Percentiles rank a stretch among this genome's conserved stretches.
phyloP scores from a whole-genome alignment of 2,113 vertebrate genomes.

The Benitochromis conjunctus region DNA sequence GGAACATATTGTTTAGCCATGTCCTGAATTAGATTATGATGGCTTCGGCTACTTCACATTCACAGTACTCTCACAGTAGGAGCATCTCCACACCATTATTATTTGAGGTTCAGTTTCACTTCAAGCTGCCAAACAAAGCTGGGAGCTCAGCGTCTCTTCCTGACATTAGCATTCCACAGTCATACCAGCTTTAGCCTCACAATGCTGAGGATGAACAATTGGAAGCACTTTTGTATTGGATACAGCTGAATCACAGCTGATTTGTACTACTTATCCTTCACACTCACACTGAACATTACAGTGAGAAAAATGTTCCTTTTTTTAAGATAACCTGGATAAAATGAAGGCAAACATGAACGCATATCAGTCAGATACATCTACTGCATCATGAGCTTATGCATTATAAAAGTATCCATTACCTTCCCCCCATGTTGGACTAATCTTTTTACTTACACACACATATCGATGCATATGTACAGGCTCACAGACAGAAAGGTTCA shows the following conservation, averaged over 20 bases:
- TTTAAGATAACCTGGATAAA: not conserved
- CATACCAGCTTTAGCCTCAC: not conserved
- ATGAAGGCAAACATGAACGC: not conserved
- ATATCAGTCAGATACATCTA: not conserved
- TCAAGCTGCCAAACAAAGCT: conserved; percentile 2
- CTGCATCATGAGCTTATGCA: conserved; percentile 41
- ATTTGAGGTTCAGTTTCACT: not conserved
- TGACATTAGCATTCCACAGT: not conserved
- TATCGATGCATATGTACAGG: not conserved
- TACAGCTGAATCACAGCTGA: not conserved
- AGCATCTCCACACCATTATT: not conserved
- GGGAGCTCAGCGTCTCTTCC: not conserved
- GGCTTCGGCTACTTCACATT: not conserved
- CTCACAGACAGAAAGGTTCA: not conserved
- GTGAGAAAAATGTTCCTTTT: not conserved
- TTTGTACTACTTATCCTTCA: not conserved
- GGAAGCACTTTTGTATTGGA: not conserved
- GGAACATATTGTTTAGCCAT: not conserved
- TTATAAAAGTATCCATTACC: conserved; percentile 61
- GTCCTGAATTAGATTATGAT: not conserved
- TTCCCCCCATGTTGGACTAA: not conserved
- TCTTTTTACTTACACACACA: not conserved
- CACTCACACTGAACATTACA: not conserved
- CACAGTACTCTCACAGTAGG: not conserved
- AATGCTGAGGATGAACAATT: not conserved